Base-by-base conservation (phyloP, 2,113 vertebrate genomes). In the Microcebus ravelobensis region DNA sequence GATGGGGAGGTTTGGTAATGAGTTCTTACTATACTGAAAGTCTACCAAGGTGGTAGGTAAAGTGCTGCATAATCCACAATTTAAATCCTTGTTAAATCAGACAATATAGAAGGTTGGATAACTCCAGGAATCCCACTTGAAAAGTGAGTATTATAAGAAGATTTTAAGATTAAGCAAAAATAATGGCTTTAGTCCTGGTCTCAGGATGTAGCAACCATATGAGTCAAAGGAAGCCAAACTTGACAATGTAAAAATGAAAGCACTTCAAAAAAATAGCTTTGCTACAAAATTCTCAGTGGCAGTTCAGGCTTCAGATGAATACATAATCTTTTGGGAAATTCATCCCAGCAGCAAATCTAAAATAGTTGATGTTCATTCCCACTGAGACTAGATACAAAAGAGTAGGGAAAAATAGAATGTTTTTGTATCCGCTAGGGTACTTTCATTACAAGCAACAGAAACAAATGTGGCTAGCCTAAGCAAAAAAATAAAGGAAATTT, bases 101-200 rank as follows among this genome's bases (percentile, higher is more conserved):
- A 86, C 55, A 85, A 92, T 11, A 45, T 2, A 61, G 31, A 52
- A 82, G 68, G 76, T 20, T 85, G 88, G 90, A 45, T 85, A 91
- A 73, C 89, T 42, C 71, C 61, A 93, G 96, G 95, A 94, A 95
- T 86, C 7, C 63, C 85, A 86, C 88, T 95, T 97, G 74, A 97
- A 95, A 94, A 87, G 76, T 96, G 71, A 96, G 79, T 74, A 65
- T 57, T 96, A 48, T 65, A 93, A 91, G 73, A 91, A 84, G 93
- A 91, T 96, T 96, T 96, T 91, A 96, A 97, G 95, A 95, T 95
- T 93, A 95, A 93, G 91, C 68, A 96, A 87, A 94, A 94, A 91
- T 79, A 80, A 93, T 91, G 68, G 73, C 87, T 68, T 93, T 94
- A 68, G 52, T 95, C 82, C 82, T 15, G 0, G 4, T 87, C 89